Evolutionary conservation across 2,797 vertebrate species (phyloP).

Genomic region (Gouania willdenowi): DNA sequence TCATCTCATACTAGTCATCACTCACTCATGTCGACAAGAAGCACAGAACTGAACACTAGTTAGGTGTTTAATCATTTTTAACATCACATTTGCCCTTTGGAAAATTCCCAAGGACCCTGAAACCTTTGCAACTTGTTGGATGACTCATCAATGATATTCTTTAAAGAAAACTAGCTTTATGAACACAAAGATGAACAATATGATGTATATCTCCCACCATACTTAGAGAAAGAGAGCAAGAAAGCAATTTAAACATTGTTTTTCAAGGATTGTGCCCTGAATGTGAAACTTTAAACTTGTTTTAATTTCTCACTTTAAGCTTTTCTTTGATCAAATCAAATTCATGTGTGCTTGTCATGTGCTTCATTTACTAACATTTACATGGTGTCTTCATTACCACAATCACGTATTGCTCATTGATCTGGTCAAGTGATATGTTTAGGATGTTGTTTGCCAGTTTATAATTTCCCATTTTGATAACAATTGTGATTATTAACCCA

Average conservation of each 20-base stretch:
- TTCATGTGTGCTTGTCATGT: too few relatives aligned
- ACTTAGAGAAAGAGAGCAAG: background rate
- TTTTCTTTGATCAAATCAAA: too few relatives aligned
- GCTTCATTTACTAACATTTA: too few relatives aligned
- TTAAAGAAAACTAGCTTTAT: background rate
- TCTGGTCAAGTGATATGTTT: too few relatives aligned
- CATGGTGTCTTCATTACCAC: too few relatives aligned
- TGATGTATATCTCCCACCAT: background rate
- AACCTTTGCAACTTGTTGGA: constrained; percentile 15
- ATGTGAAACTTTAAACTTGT: background rate
- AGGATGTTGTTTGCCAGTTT: too few relatives aligned
- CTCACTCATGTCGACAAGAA: background rate
- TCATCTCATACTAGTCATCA: constrained; percentile 19
- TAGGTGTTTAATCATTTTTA: constrained; percentile 25
- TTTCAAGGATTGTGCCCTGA: constrained; percentile 10
- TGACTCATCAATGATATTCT: constrained; percentile 9
- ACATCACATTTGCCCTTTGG: constrained; percentile 16
- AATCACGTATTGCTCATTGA: too few relatives aligned
- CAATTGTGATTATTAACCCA: too few relatives aligned
- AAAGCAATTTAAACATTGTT: background rate
- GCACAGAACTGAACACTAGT: constrained; percentile 23
- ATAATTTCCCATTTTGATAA: too few relatives aligned
- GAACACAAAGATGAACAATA: background rate
- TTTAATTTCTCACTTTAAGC: too few relatives aligned
- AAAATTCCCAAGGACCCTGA: constrained; percentile 21